Evolutionary conservation across 2,113 vertebrate genomes (phyloP).

Genomic region (Channa maculata): DNA sequence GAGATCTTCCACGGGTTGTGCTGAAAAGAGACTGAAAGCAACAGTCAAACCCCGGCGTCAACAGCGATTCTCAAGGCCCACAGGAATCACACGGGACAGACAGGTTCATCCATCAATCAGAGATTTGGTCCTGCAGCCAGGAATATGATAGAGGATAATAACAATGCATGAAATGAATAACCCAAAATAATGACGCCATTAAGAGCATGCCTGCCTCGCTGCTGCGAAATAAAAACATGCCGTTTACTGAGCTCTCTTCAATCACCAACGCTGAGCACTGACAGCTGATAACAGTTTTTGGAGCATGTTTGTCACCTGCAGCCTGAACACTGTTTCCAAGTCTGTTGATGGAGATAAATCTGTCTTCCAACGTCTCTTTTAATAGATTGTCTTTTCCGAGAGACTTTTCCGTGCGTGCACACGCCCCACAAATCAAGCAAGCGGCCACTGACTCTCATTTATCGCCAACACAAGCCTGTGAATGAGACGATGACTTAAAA

Average conservation of each 20-base stretch:
- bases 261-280: constrained; percentile 29
- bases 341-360: constrained; percentile 45
- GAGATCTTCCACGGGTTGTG: constrained; percentile 20
- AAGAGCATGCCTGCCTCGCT: background rate
- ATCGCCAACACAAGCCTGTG: constrained; percentile 31
- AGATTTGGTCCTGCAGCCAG: constrained; percentile 25
- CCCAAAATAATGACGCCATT: constrained; percentile 41
- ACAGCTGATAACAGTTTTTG: constrained; percentile 34
- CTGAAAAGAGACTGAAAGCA: constrained; percentile 7
- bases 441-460: background rate
- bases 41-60: background rate
- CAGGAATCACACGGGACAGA: constrained; percentile 1
- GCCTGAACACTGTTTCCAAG: constrained; percentile 34
- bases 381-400: constrained; percentile 24
- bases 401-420: background rate
- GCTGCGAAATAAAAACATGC: background rate
- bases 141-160: constrained; percentile 30
- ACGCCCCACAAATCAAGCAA: too few relatives aligned
- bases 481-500: constrained; percentile 56
- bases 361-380: constrained; percentile 31
- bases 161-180: constrained; percentile 34
- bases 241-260: constrained; percentile 25
- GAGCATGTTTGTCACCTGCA: constrained; percentile 12
- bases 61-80: constrained; percentile 9
- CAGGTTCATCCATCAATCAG: constrained; percentile 31